Base-by-base conservation (phyloP, 1,140 invertebrate genomes). In the Drosophila asahinai region DNA sequence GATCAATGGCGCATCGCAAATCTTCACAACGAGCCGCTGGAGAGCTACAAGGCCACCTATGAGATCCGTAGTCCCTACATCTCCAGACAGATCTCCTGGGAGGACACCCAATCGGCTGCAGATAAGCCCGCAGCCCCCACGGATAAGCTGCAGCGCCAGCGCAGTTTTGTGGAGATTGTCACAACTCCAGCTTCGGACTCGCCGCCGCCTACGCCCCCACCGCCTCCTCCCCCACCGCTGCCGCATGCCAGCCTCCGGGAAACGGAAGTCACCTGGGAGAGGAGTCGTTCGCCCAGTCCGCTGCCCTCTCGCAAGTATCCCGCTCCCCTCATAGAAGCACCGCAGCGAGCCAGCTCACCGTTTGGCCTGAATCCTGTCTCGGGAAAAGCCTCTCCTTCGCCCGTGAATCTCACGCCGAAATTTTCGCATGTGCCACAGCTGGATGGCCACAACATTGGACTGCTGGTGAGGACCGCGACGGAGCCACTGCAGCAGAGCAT, bases 1-100 rank as follows among this genome's bases (percentile, higher is more conserved):
- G 87, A 91, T 59, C 87, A 87, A n/a, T 91, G 89, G 89, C 83
- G 87, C 36, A 68, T 91, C 7, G 87, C 86, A 38, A 91, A 91
- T 55, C 42, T 91, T 14, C 71, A 70, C 8, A 81, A 84, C 27
- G 91, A 92, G 30, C 59, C 65, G n/a, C 52, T 91, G 57, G 72
- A 80, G 45, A 92, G 86, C 38, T 92, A 92, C 57, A 81, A 90
- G 55, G 86, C 91, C 58, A 92, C 91, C 59, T 92, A 92, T 52
- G 91, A 92, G 55, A 71, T 92, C 22, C 82, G 87, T 7, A 92
- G 91, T 79, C 91, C 91, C 0, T 91, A 89, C 47, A 54, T 91
- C 27, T 90, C 87, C 8, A 68, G 91, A 1, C 91, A 92, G 49
- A 90, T 92, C 36, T 91, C 84, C 52, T 92, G 91, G 91, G 87